A percentile compares a stretch with the other conserved stretches of the same genome.
Conservation (phyloP, 2,797 vertebrate genomes). For the Pelobates cultripes region DNA sequence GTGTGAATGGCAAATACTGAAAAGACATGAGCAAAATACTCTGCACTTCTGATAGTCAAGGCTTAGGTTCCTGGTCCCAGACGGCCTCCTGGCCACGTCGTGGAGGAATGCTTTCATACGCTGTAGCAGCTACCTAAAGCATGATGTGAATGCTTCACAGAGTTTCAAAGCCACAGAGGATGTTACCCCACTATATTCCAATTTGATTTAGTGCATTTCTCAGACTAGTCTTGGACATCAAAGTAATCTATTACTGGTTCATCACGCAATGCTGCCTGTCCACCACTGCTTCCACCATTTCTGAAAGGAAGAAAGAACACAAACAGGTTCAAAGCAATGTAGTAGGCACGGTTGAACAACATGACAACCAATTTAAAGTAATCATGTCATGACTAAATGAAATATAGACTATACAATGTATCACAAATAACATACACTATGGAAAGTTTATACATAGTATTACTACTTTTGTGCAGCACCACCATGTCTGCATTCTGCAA, state of each 20-base stretch:
- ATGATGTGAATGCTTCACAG: slow-evolving; percentile 13
- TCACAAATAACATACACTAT: no score
- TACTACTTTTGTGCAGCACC: no score
- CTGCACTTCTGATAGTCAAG: background rate
- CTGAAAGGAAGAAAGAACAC: slow-evolving; percentile 69
- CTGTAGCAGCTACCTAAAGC: slow-evolving; percentile 17
- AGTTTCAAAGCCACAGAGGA: slow-evolving; percentile 7
- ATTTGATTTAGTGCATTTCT: background rate
- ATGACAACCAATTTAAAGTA: no score
- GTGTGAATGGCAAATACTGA: background rate
- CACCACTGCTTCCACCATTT: slow-evolving; percentile 68
- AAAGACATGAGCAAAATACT: background rate
- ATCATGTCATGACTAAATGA: no score
- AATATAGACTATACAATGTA: no score
- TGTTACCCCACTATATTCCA: background rate
- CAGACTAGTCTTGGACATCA: slow-evolving; percentile 89
- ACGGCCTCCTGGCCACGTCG: background rate
- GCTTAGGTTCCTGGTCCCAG: background rate
- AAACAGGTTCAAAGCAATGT: no score
- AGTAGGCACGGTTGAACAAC: no score
- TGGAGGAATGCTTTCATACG: slow-evolving; percentile 7
- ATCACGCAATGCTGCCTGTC: slow-evolving; percentile 85
- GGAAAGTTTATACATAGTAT: no score
- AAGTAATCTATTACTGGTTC: slow-evolving; percentile 96
- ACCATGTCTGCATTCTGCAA: no score